These are phyloP conservation scores for Haemorhous mexicanus DNA, from an alignment of 2,113 vertebrate species.

Conservation along the genomic window DNA sequence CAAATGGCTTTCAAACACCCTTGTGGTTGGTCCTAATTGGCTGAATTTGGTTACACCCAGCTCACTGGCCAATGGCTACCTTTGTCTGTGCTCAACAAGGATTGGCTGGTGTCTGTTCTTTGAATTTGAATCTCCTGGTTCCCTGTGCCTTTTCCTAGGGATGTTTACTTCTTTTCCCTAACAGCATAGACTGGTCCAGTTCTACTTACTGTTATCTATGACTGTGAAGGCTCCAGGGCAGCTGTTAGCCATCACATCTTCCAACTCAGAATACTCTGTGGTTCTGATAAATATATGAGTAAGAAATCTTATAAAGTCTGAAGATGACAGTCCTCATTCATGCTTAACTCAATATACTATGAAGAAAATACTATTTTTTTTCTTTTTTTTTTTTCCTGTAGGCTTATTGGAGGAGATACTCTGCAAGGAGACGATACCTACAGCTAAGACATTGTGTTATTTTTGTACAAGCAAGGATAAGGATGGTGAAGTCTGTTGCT, in stretches of 20 bases:
- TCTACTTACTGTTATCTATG: neutral
- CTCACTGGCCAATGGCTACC: neutral
- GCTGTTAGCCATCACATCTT: neutral
- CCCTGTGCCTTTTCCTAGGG: neutral
- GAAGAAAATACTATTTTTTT: neutral
- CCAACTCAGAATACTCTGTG: neutral
- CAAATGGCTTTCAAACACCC: neutral
- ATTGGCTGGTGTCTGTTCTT: neutral
- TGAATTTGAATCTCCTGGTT: neutral
- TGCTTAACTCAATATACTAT: neutral
- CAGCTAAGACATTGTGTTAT: slow-evolving; percentile 69
- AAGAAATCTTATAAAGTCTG: neutral
- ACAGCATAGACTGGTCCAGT: neutral
- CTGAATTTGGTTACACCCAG: neutral
- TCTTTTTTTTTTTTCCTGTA: slow-evolving; percentile 29
- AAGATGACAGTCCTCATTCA: neutral
- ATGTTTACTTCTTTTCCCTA: neutral
- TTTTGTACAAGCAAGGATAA: slow-evolving; percentile 79
- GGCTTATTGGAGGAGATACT: slow-evolving; percentile 82
- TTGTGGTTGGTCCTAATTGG: neutral
- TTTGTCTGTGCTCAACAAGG: neutral
- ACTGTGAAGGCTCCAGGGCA: neutral
- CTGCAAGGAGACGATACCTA: slow-evolving; percentile 70
- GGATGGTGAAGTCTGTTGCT: slow-evolving; percentile 74
- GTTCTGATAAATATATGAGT: neutral